Percentiles rank a stretch among this genome's conserved stretches.
These are phyloP conservation scores for Mormyrus lacerda DNA, from an alignment of 2,113 vertebrate species.

Conservation along the genomic window DNA sequence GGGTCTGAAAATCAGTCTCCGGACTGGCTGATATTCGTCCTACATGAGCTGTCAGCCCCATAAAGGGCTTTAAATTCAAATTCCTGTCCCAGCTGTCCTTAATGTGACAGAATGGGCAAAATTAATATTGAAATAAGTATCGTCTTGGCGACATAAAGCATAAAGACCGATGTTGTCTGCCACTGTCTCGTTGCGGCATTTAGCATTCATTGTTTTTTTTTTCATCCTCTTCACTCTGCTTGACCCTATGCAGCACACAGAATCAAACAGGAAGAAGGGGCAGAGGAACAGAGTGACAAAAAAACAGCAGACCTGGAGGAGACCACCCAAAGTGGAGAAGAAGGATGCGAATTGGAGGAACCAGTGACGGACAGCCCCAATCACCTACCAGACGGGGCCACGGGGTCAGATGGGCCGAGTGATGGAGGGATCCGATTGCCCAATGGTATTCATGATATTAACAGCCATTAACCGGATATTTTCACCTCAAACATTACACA, in stretches of 20 bases:
- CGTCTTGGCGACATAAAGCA: too few species aligned
- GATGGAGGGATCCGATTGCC: conserved; percentile 82
- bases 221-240: background rate
- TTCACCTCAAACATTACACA: background rate
- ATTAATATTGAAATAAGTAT: background rate
- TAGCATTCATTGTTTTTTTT: background rate
- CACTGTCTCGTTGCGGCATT: background rate
- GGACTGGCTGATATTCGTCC: background rate
- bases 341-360: conserved; percentile 68
- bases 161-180: too few species aligned
- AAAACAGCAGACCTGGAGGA: conserved; percentile 73
- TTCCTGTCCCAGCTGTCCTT: background rate
- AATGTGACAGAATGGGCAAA: background rate
- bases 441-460: conserved; percentile 58
- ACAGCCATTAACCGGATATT: background rate
- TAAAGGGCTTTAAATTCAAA: background rate
- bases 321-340: conserved; percentile 72
- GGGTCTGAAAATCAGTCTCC: background rate
- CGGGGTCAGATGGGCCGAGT: conserved; percentile 67
- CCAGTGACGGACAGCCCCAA: conserved; percentile 73
- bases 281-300: conserved; percentile 77
- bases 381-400: conserved; percentile 70
- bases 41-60: background rate
- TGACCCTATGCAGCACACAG: conserved; percentile 67
- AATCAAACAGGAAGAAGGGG: conserved; percentile 93